Base-by-base conservation (phyloP, 2,113 vertebrate species). In the Clarias magur region DNA sequence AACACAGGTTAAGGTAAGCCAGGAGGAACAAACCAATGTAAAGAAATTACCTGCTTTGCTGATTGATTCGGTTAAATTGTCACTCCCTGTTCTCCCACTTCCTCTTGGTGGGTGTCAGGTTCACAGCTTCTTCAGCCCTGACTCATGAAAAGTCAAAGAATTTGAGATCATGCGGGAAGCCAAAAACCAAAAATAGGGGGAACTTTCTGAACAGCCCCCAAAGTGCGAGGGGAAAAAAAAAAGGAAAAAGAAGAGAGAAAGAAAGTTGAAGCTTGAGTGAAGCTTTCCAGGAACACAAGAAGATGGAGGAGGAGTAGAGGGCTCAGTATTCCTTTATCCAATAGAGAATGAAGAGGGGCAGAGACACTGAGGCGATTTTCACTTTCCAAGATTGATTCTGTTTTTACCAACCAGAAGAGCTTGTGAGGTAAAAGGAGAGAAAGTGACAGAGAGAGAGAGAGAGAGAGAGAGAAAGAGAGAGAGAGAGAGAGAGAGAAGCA, bases 341-440 rank as follows among this genome's bases (percentile, higher is more conserved):
- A 85, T 90, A 88, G 92, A 93, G 92, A 90, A 90, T 90, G 89
- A 93, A 92, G 92, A 94, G 91, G 91, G 93, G 93, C 93, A 92
- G 90, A 92, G 91, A 94, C 91, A 85, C 90, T 92, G 92, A 93
- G 91, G 91, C 92, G 91, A 92, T 92, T 93, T 93, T 93, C 93
- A 94, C 94, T 95, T 95, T 96, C 94, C 90, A 95, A 95, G 95
- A 95, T 94, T 93, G 92, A 93, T 91, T 93, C 92, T 92, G 92
- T 90, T 90, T 92, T 93, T 93, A 93, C 87, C 86, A 93, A 94
- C 86, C 92, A 91, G 91, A 91, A 88, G 82, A 88, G 84, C 17
- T 75, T 73, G 89, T 87, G 62, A 83, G 70, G 88, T 92, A 87
- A 88, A 89, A 70, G 90, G 91, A 91, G 89, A 90, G 57, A 80